These are phyloP conservation scores for Microtus oregoni DNA, from an alignment of 2,113 vertebrate species.

Conservation along the genomic window DNA sequence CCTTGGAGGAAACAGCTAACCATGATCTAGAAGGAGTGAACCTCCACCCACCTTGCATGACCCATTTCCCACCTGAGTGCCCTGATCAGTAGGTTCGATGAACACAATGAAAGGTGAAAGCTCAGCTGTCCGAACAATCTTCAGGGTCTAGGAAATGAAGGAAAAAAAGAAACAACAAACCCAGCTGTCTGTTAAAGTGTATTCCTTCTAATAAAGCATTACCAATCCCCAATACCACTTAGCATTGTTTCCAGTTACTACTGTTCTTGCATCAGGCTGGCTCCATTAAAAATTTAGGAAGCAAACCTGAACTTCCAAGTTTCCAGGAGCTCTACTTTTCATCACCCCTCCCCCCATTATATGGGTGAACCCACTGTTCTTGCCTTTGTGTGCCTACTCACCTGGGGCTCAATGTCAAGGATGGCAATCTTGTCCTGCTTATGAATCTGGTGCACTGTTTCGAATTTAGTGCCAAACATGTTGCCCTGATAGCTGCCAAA, in stretches of 20 bases:
- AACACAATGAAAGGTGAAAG: constrained; percentile 97
- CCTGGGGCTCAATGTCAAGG: constrained; percentile 97
- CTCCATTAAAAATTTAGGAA: background rate
- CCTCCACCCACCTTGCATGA: background rate
- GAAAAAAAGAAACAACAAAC: background rate
- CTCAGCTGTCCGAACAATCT: constrained; percentile 94
- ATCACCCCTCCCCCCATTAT: background rate
- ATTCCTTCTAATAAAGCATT: background rate
- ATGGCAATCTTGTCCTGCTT: constrained; percentile 93
- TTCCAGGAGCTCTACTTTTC: background rate
- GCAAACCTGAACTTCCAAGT: background rate
- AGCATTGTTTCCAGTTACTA: background rate
- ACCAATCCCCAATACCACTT: background rate
- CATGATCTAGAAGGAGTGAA: background rate
- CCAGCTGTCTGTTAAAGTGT: background rate
- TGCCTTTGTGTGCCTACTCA: constrained; percentile 69
- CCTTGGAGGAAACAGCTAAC: background rate
- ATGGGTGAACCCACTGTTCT: background rate
- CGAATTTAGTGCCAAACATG: constrained; percentile 98
- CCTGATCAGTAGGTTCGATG: constrained; percentile 93
- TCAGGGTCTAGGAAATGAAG: constrained; percentile 89
- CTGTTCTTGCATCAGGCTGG: background rate
- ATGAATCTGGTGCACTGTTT: constrained; percentile 96
- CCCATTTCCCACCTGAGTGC: constrained; percentile 88
- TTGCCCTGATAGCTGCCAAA: constrained; percentile 97